Evolutionary conservation across 2,888 invertebrate genomes (phyloP), one percentile per base, ranked within the genome.

Genomic region (Therioaphis trifolii): DNA sequence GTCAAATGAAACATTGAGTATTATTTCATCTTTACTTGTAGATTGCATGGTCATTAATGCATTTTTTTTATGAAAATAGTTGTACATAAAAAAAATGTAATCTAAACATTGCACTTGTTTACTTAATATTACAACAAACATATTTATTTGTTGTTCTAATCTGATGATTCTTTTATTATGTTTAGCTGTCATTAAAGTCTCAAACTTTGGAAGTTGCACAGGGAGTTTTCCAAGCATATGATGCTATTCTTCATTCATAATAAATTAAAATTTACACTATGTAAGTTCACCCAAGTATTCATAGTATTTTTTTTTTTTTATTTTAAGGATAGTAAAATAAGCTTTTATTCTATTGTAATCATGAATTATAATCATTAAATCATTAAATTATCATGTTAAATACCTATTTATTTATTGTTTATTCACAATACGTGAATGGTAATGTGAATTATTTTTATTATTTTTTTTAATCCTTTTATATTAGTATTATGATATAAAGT

Each of bases 171-270:
- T 84, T 90, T 91, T n/a, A n/a, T 35, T 82, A 14, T 74, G 9
- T 74, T 55, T 90, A 93, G 93, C 88, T 93, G 27, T 93, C 93
- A 3, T 91, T 99, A 86, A 99, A 99, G 89, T 97, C 98, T 0
- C 92, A 97, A 86, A 95, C 97, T 0, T 94, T 95, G 43, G 98
- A 98, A 89, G 96, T 98, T 40, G 96, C 96, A 78, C 90, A 93
- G 15, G 94, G 95, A 87, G 93, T 99, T 87, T 97, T 96, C 90
- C 95, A 96, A 89, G 93, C 96, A 24, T 98, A 97, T 89, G 98
- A 98, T 89, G 91, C 92, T 85, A 94, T 96, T 87, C 91, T 95
- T 84, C 92, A 91, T 87, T 82, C 82, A 82, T 82, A 80, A 21
- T 68, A 24, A 66, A n/a, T 21, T 55, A 46, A 21, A n/a, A 61